Evolutionary conservation across 2,113 vertebrate species (phyloP), one percentile per base, ranked within the genome.

Genomic region (Lonchura striata): DNA sequence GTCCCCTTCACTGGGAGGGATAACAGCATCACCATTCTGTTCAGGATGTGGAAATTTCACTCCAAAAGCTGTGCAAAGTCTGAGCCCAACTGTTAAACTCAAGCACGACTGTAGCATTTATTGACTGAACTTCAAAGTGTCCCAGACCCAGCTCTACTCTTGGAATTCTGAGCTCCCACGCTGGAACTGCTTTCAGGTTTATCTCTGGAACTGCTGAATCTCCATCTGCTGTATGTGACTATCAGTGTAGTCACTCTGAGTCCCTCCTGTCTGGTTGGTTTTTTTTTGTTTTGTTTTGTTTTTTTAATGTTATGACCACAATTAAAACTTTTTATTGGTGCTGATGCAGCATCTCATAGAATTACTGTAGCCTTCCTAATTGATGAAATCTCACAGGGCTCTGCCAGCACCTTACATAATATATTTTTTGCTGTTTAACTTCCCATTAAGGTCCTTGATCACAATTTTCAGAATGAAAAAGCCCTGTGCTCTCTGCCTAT

Each of bases 311-410:
- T 70, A 92, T 68, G 30, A 77, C 50, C 0, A 16, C 86, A 94
- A 91, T 94, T 83, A 88, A 66, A 80, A 28, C 16, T 37, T 70
- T 93, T 86, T 90, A 82, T 92, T 91, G 87, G 49, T 87, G 86
- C 88, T 93, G 88, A 83, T 59, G 14, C n/a, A 33, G 79, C 88
- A 3, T 57, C 46, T 82, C 19, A 30, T 41, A 3, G 12, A 41
- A 28, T n/a, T 6, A n/a, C 70, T 76, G 15, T 3, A 21, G 20
- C 60, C 56, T 89, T 82, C 37, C 61, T 69, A 33, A 7, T 13
- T 23, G 60, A 59, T 42, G 37, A 24, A 13, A 53, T 27, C 35
- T 53, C 71, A 1, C 25, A 33, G n/a, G 9, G 1, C 46, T 79
- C 59, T 78, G 33, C 69, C 57, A 52, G 39, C 70, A 63, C 33